phyloP scores from a whole-genome alignment of 2,888 invertebrate genomes.

The Schrankia costaestrigalis region DNA sequence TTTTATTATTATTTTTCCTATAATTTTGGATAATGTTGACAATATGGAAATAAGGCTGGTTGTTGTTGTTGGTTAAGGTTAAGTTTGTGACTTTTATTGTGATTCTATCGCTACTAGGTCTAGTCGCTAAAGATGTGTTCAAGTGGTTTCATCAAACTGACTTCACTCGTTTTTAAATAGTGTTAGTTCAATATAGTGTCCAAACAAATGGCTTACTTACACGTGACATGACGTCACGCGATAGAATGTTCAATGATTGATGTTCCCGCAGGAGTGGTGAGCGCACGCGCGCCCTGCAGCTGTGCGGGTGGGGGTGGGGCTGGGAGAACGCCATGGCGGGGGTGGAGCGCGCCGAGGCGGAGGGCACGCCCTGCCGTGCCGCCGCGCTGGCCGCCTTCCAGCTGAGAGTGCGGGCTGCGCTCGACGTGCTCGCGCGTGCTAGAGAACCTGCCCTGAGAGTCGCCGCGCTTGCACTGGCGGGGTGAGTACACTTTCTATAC shows the following conservation, averaged over 20 bases:
- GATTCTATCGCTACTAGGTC: too few species aligned
- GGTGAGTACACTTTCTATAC: conserved; percentile 13
- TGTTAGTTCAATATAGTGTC: too few species aligned
- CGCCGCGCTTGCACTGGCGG: conserved; percentile 83
- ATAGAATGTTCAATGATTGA: background rate
- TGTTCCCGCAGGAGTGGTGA: conserved; percentile 82
- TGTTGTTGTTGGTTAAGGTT: too few species aligned
- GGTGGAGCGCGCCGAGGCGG: conserved; percentile 84
- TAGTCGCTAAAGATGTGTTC: too few species aligned
- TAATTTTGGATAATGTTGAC: too few species aligned
- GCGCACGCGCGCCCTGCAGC: conserved; percentile 88
- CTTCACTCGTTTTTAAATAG: too few species aligned
- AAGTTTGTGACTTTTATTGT: too few species aligned
- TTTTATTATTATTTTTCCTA: too few species aligned
- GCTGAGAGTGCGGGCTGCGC: conserved; percentile 90
- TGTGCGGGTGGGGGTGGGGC: conserved; percentile 95
- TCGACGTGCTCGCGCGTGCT: conserved; percentile 91
- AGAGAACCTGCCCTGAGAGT: conserved; percentile 57
- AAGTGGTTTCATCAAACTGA: too few species aligned
- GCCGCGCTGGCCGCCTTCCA: conserved; percentile 96
- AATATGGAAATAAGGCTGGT: too few species aligned
- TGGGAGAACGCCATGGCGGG: conserved; percentile 80
- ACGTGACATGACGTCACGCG: too few species aligned
- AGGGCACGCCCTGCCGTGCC: conserved; percentile 87
- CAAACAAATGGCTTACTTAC: too few species aligned